These are phyloP conservation scores for Scrobipalpa atriplicella DNA, from an alignment of 2,888 invertebrate genomes.

Conservation along the genomic window DNA sequence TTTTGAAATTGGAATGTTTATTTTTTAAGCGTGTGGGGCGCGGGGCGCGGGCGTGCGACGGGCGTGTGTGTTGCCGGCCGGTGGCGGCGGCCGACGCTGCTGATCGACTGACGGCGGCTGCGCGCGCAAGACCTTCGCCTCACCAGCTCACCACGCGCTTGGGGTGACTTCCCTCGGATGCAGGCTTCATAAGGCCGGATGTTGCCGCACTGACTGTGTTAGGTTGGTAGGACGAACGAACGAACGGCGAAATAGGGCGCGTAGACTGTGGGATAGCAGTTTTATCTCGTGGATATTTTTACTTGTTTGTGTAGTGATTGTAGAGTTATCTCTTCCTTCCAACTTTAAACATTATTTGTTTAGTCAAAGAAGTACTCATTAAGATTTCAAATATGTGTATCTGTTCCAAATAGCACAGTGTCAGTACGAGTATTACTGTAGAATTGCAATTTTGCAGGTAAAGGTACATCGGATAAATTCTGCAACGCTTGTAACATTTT, in stretches of 20 bases:
- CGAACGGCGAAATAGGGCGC: not conserved
- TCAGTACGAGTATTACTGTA: not conserved
- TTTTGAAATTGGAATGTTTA: slow-evolving; percentile 35
- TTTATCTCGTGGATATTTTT: not conserved
- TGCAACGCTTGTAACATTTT: not conserved
- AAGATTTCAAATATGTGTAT: too few species aligned
- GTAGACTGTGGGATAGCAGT: not conserved
- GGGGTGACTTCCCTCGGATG: slow-evolving; percentile 42
- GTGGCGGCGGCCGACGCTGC: slow-evolving; percentile 63
- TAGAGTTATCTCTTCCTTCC: not conserved
- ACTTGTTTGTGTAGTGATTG: not conserved
- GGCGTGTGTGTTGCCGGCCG: slow-evolving; percentile 46
- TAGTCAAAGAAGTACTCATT: too few species aligned
- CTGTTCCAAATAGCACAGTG: too few species aligned
- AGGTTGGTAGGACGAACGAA: not conserved
- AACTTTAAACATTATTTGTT: too few species aligned
- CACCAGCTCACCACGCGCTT: slow-evolving; percentile 53
- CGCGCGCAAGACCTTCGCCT: slow-evolving; percentile 52
- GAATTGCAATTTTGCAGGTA: not conserved
- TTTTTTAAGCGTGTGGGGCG: slow-evolving; percentile 43
- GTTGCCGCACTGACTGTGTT: not conserved
- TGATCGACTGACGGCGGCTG: slow-evolving; percentile 70
- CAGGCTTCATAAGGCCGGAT: slow-evolving; percentile 12
- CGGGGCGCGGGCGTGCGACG: slow-evolving; percentile 42
- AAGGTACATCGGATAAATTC: not conserved